Base-by-base conservation (phyloP, 1,140 invertebrate species). In the Neodiprion fabricii region DNA sequence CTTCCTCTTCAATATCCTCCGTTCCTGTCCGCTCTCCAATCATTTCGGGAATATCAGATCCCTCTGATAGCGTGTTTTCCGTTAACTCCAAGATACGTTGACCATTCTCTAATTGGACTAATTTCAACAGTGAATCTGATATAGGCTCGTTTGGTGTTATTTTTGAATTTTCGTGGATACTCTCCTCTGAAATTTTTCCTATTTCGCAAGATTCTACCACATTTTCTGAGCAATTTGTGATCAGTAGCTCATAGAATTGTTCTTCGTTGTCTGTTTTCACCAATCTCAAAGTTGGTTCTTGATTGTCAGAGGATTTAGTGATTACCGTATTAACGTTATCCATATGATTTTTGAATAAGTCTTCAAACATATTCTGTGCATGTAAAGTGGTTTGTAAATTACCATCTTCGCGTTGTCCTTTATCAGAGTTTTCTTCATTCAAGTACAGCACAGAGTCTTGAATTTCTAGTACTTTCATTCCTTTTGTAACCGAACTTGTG, bases 171-270 rank as follows among this genome's bases (percentile, higher is more conserved):
- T 72, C 74, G 14, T 71, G 69, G 69, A 80, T 73, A 14, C 40
- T 48, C 11, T 74, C 53, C 23, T 71, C 67, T 40, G 74, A 69
- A 48, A 80, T 48, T 67, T 11, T 49, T 17, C 74, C 73, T 1
- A 50, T 49, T 47, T 73, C 67, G 8, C n/a, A 14, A 12, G 49
- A 70, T 3, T 70, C 70, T 70, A 50, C 7, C 40, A 47, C 23
- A 67, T 68, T 72, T 48, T 53, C 72, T 12, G 23, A 1, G 68
- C 83, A 77, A 72, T 84, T 85, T 65, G 83, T 84, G 70, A 85
- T 83, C 65, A 85, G 72, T 21, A 86, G 79, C 77, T 86, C 85
- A 67, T 86, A 85, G 72, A 86, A 85, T 71, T 86, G 84, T 70
- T 86, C 80, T 10, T 83, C 84, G 10, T 79, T 84, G 65, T 86